Base-by-base conservation (phyloP, 2,888 invertebrate species). In the Coenonympha arcania region DNA sequence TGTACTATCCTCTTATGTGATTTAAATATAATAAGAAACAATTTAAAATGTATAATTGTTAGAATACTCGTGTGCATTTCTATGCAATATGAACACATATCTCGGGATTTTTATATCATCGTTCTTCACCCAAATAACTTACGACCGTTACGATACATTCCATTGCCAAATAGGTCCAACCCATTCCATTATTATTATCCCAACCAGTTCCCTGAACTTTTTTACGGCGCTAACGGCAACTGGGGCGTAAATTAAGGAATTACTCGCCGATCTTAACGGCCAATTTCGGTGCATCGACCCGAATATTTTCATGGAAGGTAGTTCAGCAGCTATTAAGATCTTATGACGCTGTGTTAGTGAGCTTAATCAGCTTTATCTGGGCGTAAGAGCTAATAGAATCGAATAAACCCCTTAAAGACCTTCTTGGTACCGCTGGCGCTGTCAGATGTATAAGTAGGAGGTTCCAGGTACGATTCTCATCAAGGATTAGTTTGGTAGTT, bases 91-190 rank as follows among this genome's bases (percentile, higher is more conserved):
- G n/a, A n/a, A 1, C 4, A 6, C 13, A 13, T 13, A 39, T 39
- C 39, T 24, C 13, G 8, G 22, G 15, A 15, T 37, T 13, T 3
- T 15, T 15, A 39, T 9, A 39, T 39, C 39, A 24, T 24, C 39
- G 39, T 71, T 74, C 72, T 66, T 73, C 66, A 66, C 68, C 65
- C 61, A 71, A 69, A 79, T 76, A 73, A 77, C 72, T 76, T 74
- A 78, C 68, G 68, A 70, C 64, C 56, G 63, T 68, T 64, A 68
- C 67, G 66, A 74, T 71, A 73, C 70, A 73, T 67, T 63, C 66
- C 68, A 64, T 56, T 75, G 76, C 76, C 77, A 78, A 80, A 73
- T 77, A 79, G 74, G 75, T 76, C 73, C 48, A 48, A 31, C 42
- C 48, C 33, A 48, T 55, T 56, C 46, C 33, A 45, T 52, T 56